phyloP scores from a whole-genome alignment of 2,888 invertebrate genomes.

The Cinara cedri region DNA sequence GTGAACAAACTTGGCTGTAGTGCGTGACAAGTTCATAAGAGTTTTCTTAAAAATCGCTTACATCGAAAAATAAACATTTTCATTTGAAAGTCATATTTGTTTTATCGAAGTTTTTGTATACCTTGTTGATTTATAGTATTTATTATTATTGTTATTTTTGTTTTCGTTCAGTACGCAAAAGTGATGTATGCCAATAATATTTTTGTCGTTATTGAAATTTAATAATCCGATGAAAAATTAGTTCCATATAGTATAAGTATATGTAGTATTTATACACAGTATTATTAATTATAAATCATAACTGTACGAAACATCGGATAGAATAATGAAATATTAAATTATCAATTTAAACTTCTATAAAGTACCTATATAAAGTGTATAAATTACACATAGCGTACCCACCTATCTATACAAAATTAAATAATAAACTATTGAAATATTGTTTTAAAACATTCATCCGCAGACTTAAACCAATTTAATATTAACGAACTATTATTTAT shows the following conservation, averaged over 20 bases:
- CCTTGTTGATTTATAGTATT: too few species aligned
- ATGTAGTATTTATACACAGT: too few species aligned
- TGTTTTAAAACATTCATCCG: conserved; percentile 30
- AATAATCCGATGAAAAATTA: neutral
- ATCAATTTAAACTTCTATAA: too few species aligned
- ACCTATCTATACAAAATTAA: neutral
- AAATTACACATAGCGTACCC: neutral
- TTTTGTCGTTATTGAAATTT: too few species aligned
- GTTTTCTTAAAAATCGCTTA: neutral
- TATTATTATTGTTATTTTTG: too few species aligned
- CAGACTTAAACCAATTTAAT: conserved; percentile 17
- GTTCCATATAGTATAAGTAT: too few species aligned
- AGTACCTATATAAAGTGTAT: neutral
- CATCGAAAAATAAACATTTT: neutral
- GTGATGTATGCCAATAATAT: too few species aligned
- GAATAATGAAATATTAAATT: neutral
- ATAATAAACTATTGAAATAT: conserved; percentile 9
- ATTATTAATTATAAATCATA: too few species aligned
- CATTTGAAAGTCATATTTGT: neutral
- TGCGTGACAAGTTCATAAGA: neutral
- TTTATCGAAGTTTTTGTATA: too few species aligned
- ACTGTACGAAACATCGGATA: neutral
- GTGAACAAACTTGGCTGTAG: neutral
- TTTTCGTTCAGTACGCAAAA: too few species aligned
- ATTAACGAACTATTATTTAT: conserved; percentile 9